Conservation (phyloP, 53 echinoderm and acorn worm species). For the Paracentrotus lividus region DNA sequence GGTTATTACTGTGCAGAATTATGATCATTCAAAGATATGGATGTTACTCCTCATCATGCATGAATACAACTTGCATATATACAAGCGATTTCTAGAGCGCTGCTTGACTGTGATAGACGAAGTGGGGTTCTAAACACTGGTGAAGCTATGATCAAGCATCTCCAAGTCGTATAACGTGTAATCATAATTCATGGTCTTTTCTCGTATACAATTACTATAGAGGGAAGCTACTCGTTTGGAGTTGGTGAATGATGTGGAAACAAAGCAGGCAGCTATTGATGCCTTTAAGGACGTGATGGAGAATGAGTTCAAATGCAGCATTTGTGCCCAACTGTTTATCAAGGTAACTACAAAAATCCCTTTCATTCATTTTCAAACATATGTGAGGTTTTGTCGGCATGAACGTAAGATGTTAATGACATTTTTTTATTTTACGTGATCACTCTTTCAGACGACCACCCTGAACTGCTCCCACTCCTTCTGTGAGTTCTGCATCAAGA, state of each 20-base stretch:
- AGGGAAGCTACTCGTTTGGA: not conserved
- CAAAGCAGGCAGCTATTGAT: not conserved
- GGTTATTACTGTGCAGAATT: no score
- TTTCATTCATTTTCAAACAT: not conserved
- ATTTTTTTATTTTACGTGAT: not conserved
- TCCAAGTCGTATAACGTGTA: no score
- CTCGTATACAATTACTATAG: no score
- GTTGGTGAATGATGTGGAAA: not conserved
- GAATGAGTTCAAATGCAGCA: not conserved
- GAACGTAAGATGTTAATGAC: not conserved
- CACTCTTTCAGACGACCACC: not conserved
- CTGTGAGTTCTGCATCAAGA: not conserved
- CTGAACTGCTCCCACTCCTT: not conserved
- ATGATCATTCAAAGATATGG: no score
- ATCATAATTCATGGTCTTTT: no score
- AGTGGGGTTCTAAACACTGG: no score
- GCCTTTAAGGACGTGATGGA: not conserved
- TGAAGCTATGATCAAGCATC: no score
- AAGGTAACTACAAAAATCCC: not conserved
- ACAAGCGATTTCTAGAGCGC: no score
- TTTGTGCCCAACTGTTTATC: not conserved
- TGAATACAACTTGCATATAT: no score
- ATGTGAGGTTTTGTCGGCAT: not conserved
- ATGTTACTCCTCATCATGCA: no score
- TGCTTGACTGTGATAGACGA: no score